A percentile compares a stretch with the other conserved stretches of the same genome.
Evolutionary conservation across 1,140 invertebrate genomes (phyloP).

Genomic region (Anthonomus grandis): DNA sequence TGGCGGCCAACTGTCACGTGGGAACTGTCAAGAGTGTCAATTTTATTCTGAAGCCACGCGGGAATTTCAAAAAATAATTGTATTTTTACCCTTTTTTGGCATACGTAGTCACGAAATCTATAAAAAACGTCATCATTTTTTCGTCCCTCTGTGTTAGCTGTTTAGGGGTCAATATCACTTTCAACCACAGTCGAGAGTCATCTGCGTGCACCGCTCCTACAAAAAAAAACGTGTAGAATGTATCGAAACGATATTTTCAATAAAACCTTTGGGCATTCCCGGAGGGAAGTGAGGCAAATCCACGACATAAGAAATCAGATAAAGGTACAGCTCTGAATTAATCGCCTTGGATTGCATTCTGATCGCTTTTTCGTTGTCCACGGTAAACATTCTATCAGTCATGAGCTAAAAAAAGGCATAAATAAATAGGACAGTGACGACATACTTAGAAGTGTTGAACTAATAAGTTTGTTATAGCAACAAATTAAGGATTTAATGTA

Average conservation of each 20-base stretch:
- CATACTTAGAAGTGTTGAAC: background rate
- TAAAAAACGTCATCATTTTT: constrained; percentile 26
- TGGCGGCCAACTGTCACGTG: too few species aligned
- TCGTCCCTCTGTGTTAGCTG: constrained; percentile 15
- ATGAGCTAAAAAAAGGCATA: constrained; percentile 48
- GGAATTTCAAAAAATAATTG: background rate
- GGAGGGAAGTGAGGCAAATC: constrained; percentile 14
- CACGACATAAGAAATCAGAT: constrained; percentile 53
- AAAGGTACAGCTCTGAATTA: constrained; percentile 57
- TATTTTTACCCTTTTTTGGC: constrained; percentile 21
- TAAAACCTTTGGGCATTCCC: constrained; percentile 6
- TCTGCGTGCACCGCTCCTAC: constrained; percentile 22
- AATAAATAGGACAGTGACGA: constrained; percentile 3
- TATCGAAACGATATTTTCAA: background rate
- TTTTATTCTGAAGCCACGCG: too few species aligned
- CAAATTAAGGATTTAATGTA: background rate
- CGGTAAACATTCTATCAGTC: constrained; percentile 57
- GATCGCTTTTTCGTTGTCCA: constrained; percentile 53
- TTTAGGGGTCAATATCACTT: constrained; percentile 11
- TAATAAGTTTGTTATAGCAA: background rate
- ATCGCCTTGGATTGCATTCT: constrained; percentile 53
- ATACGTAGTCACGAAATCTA: constrained; percentile 16
- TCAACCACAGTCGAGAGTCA: constrained; percentile 21
- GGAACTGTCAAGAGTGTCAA: too few species aligned
- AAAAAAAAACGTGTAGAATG: background rate